These are phyloP conservation scores for Coluber constrictor DNA, from an alignment of 2,797 vertebrate genomes.

Conservation along the genomic window DNA sequence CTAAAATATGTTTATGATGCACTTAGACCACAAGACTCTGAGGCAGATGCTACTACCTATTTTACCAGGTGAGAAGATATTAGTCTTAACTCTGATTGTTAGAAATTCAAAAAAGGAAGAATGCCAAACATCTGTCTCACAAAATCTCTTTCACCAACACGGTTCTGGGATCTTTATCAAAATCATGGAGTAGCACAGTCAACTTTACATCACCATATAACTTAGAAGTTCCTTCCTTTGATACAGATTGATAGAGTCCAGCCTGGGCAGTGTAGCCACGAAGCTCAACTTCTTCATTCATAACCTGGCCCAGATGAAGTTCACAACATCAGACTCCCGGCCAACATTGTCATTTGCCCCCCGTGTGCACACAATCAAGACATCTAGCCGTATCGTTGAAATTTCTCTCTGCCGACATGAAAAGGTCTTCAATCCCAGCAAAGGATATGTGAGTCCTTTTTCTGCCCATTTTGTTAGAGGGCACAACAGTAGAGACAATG, in stretches of 20 bases:
- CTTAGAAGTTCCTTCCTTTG: background rate
- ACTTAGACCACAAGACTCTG: conserved; percentile 89
- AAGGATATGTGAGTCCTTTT: conserved; percentile 83
- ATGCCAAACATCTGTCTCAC: background rate
- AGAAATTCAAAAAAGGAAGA: background rate
- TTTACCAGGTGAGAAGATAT: conserved; percentile 83
- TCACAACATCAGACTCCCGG: conserved; percentile 81
- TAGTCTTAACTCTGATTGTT: background rate
- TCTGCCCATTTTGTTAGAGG: background rate
- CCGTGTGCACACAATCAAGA: conserved; percentile 79
- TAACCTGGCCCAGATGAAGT: conserved; percentile 97
- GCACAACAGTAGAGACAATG: background rate
- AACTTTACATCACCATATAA: background rate
- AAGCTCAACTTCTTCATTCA: conserved; percentile 99
- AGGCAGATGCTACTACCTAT: conserved; percentile 92
- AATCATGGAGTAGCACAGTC: background rate
- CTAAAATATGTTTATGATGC: conserved; percentile 94
- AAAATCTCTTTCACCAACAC: background rate
- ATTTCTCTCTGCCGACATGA: conserved; percentile 86
- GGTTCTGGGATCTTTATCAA: background rate
- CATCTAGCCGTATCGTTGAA: conserved; percentile 78
- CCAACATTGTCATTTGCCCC: conserved; percentile 86
- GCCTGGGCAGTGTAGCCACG: conserved; percentile 93
- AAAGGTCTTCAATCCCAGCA: conserved; percentile 81
- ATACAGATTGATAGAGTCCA: conserved; percentile 89